A percentile compares a stretch with the other conserved stretches of the same genome.
Evolutionary conservation across 2,797 vertebrate species (phyloP).

Genomic region (Gouania willdenowi): DNA sequence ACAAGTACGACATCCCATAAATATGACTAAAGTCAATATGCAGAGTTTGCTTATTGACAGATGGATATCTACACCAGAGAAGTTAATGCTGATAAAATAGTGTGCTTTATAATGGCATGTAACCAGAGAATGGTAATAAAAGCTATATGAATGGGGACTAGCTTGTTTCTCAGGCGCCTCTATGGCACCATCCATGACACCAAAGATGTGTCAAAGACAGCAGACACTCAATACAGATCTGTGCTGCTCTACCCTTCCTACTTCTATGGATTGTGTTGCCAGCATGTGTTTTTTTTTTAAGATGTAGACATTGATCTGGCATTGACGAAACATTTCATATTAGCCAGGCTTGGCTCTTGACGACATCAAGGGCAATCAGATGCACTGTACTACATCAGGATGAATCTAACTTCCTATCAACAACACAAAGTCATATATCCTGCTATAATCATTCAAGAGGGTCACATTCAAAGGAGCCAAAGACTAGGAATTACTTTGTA

Average conservation of each 20-base stretch:
- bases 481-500: not conserved
- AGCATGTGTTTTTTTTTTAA: slow-evolving; percentile 42
- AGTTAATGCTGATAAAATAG: slow-evolving; percentile 60
- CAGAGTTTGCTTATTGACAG: slow-evolving; percentile 54
- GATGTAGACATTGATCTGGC: slow-evolving; percentile 68
- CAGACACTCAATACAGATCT: slow-evolving; percentile 64
- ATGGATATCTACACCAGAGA: slow-evolving; percentile 54
- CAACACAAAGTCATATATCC: slow-evolving; percentile 44
- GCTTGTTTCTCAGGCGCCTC: slow-evolving; percentile 64
- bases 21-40: slow-evolving; percentile 36
- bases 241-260: slow-evolving; percentile 26
- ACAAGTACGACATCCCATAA: slow-evolving; percentile 27
- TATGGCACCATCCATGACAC: slow-evolving; percentile 69
- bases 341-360: slow-evolving; percentile 53
- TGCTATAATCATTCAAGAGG: slow-evolving; percentile 22
- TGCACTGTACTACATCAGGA: slow-evolving; percentile 30
- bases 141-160: slow-evolving; percentile 57
- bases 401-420: slow-evolving; percentile 61
- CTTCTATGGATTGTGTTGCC: slow-evolving; percentile 58
- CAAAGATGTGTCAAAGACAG: slow-evolving; percentile 71
- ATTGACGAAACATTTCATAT: slow-evolving; percentile 69
- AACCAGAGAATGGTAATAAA: slow-evolving; percentile 70
- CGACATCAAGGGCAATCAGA: slow-evolving; percentile 66
- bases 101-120: slow-evolving; percentile 45
- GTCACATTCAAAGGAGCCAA: slow-evolving; percentile 29